These are phyloP conservation scores for Prolemur simus DNA, from an alignment of 2,113 vertebrate genomes.

Conservation along the genomic window DNA sequence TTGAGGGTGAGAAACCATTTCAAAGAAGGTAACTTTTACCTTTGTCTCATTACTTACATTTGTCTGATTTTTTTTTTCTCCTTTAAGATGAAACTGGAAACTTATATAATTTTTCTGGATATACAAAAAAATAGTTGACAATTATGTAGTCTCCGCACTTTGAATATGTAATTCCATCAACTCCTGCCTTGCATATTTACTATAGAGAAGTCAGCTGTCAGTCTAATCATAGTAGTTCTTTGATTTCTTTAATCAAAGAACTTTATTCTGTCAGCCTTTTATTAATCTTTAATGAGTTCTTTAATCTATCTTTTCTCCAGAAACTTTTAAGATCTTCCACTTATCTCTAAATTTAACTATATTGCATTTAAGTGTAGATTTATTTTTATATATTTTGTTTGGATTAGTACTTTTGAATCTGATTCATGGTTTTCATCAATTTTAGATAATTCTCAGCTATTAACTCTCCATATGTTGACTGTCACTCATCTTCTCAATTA, in stretches of 20 bases:
- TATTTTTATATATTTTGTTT: neutral
- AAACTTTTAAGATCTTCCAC: neutral
- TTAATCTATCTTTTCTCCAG: neutral
- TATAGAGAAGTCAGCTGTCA: neutral
- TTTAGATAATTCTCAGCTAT: neutral
- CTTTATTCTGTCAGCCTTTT: neutral
- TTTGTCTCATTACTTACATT: neutral
- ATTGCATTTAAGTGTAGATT: neutral
- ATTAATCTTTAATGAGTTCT: neutral
- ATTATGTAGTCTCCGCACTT: neutral
- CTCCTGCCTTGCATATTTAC: neutral
- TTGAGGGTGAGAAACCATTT: neutral
- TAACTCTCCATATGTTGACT: neutral
- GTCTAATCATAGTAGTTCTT: fast-evolving
- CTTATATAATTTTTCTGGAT: neutral
- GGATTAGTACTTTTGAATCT: neutral
- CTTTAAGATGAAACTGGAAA: neutral
- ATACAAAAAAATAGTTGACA: neutral
- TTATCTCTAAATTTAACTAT: neutral
- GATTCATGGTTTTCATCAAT: neutral
- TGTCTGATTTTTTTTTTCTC: neutral
- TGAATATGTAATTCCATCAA: too few species aligned
- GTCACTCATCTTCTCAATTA: neutral
- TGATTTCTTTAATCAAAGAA: neutral
- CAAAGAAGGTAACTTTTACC: neutral